Evolutionary conservation across 2,797 vertebrate genomes (phyloP).

Genomic region (Sebastes kiyomatsui): DNA sequence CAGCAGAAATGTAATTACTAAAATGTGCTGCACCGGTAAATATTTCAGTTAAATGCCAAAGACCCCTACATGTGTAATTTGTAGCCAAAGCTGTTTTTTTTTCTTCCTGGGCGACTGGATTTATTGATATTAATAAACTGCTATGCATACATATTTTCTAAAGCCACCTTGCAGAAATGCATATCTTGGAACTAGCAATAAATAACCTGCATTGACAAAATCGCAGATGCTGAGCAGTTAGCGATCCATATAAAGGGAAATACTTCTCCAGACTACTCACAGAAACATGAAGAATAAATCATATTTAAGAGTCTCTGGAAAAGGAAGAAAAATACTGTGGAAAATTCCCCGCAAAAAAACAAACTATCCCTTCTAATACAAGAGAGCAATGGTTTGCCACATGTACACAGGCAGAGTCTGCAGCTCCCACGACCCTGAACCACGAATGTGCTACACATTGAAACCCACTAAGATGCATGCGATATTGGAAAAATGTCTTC

Average conservation of each 20-base stretch:
- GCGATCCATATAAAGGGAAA: constrained; percentile 44
- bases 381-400: neutral
- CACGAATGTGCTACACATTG: neutral
- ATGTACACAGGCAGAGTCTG: neutral
- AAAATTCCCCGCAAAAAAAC: neutral
- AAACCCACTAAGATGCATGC: neutral
- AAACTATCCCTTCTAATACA: neutral
- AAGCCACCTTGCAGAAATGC: constrained; percentile 62
- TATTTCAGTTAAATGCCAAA: constrained; percentile 70
- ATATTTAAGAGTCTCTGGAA: constrained; percentile 3
- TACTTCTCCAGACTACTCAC: constrained; percentile 15
- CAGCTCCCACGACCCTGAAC: neutral
- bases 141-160: constrained; percentile 50
- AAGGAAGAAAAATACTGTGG: neutral
- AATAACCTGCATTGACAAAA: constrained; percentile 59
- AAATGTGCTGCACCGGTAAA: constrained; percentile 77
- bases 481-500: constrained; percentile 1
- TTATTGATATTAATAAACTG: constrained; percentile 68
- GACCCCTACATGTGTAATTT: constrained; percentile 67
- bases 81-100: constrained; percentile 60
- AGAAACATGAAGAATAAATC: constrained; percentile 32
- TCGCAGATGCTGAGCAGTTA: constrained; percentile 43
- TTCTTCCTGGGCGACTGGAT: constrained; percentile 46
- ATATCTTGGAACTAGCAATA: constrained; percentile 43
- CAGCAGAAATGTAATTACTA: constrained; percentile 77